Evolutionary conservation across 2,113 vertebrate genomes (phyloP).

Genomic region (Numenius arquata): DNA sequence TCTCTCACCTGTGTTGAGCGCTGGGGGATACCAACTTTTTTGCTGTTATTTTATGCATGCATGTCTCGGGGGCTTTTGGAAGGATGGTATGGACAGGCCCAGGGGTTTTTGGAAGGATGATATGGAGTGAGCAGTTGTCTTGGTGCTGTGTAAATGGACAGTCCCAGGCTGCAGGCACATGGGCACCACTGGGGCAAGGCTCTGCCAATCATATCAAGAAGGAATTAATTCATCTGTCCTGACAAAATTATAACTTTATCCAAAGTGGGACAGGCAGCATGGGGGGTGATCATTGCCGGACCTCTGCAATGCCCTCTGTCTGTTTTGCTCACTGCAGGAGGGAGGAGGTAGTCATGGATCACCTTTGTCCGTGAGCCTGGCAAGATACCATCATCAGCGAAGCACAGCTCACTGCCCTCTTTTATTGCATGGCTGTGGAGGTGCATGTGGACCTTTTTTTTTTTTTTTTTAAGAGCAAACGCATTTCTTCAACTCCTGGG

Average conservation of each 20-base stretch:
- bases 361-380: slow-evolving; percentile 5
- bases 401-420: not conserved
- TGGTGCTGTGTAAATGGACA: not conserved
- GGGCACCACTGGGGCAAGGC: not conserved
- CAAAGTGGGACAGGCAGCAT: not conserved
- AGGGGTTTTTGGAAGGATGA: not conserved
- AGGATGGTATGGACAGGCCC: not conserved
- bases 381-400: not conserved
- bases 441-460: not conserved
- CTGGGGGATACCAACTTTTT: not conserved
- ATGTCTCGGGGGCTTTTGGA: not conserved
- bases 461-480: not conserved
- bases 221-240: not conserved
- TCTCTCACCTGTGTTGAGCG: not conserved
- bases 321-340: not conserved
- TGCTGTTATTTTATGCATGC: not conserved
- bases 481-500: not conserved
- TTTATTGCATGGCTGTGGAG: slow-evolving; percentile 13
- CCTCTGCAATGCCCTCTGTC: not conserved
- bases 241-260: not conserved
- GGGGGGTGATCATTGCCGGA: not conserved
- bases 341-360: slow-evolving; percentile 1
- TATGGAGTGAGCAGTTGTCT: not conserved
- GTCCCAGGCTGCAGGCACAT: not conserved
- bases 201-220: not conserved